Conservation (phyloP, 2,797 vertebrate genomes). For the Cryptoblepharus egeriae region DNA sequence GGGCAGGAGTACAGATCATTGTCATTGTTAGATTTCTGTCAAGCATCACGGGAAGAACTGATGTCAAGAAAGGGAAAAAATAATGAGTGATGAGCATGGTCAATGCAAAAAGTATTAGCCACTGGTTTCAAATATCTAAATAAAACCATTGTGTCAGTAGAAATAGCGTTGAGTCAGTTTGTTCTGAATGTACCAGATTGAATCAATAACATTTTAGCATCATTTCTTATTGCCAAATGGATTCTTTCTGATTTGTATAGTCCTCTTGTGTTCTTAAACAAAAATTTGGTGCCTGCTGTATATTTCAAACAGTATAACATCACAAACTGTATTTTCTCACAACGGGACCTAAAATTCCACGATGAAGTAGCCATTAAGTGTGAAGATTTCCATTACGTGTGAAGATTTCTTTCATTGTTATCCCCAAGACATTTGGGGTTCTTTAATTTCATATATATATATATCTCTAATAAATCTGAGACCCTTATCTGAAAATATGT, state of each 20-base stretch:
- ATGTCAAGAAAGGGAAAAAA: slow-evolving; percentile 28
- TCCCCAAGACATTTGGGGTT: slow-evolving; percentile 32
- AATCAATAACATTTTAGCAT: slow-evolving; percentile 78
- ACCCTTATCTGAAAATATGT: slow-evolving; percentile 9
- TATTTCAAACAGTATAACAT: slow-evolving; percentile 38
- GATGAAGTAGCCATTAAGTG: slow-evolving; percentile 18
- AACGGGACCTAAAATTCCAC: background rate
- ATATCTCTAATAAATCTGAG: slow-evolving; percentile 23
- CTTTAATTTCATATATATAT: slow-evolving; percentile 27
- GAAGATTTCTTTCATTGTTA: slow-evolving; percentile 51
- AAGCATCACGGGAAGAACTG: slow-evolving; percentile 8
- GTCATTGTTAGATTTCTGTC: slow-evolving; percentile 52
- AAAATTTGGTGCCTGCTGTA: slow-evolving; percentile 45
- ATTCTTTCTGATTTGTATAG: slow-evolving; percentile 70
- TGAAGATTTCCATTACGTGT: slow-evolving; percentile 32
- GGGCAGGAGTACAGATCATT: slow-evolving; percentile 49
- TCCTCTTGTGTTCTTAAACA: slow-evolving; percentile 56
- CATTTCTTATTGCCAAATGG: slow-evolving; percentile 68
- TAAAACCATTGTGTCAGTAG: slow-evolving; percentile 73
- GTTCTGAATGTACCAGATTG: slow-evolving; percentile 67
- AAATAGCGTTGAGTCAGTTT: slow-evolving; percentile 77
- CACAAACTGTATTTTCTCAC: slow-evolving; percentile 27
- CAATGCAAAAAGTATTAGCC: slow-evolving; percentile 46
- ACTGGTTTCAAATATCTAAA: slow-evolving; percentile 67
- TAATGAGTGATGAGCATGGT: slow-evolving; percentile 19